Conservation (phyloP, 2,888 invertebrate genomes). For the Falcaria lacertinaria region DNA sequence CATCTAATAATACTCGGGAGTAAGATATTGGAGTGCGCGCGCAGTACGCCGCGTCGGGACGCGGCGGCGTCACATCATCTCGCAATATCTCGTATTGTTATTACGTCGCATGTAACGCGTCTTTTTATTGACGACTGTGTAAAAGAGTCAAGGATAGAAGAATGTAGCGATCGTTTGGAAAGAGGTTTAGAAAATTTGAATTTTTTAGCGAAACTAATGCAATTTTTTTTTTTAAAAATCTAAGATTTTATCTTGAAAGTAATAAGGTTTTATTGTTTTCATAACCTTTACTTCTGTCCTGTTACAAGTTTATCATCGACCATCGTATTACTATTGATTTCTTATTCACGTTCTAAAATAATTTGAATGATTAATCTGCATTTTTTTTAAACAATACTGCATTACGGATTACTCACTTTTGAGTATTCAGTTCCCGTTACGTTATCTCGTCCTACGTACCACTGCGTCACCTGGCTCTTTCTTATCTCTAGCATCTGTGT, state of each 20-base stretch:
- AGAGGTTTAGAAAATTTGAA: too few relatives aligned
- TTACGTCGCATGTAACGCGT: not conserved
- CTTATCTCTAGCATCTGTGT: not conserved
- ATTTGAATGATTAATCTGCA: too few relatives aligned
- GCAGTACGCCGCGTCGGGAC: constrained; percentile 57
- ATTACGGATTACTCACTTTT: not conserved
- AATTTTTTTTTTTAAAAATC: too few relatives aligned
- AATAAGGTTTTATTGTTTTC: too few relatives aligned
- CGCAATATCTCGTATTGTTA: constrained; percentile 8
- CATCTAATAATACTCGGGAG: constrained; percentile 59
- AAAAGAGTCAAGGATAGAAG: too few relatives aligned
- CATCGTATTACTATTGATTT: too few relatives aligned
- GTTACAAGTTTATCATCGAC: too few relatives aligned
- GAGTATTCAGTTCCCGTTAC: not conserved
- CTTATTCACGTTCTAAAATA: too few relatives aligned
- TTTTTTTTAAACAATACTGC: not conserved
- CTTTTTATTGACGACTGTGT: not conserved
- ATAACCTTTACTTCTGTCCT: too few relatives aligned
- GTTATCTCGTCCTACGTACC: not conserved
- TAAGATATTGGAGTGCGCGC: constrained; percentile 22
- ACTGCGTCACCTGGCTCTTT: not conserved
- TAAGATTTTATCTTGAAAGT: too few relatives aligned
- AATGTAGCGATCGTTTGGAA: too few relatives aligned
- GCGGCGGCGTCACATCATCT: constrained; percentile 21
- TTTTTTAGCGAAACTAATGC: too few relatives aligned